phyloP scores from a whole-genome alignment of 2,797 vertebrate species.

The Delichon dasypus region DNA sequence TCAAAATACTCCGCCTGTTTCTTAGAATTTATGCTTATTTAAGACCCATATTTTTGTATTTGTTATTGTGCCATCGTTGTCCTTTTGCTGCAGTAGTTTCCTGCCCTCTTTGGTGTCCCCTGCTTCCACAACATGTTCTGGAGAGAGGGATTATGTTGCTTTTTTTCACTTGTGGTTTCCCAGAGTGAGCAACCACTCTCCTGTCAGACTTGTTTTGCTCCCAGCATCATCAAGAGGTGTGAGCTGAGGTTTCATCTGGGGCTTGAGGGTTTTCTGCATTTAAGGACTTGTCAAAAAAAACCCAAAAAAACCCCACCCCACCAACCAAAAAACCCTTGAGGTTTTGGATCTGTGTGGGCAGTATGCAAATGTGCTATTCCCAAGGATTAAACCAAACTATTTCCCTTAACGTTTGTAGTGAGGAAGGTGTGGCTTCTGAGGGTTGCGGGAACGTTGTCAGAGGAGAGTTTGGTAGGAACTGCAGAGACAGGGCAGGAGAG shows the following conservation, averaged over 20 bases:
- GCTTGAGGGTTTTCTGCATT: not conserved
- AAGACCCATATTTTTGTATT: not conserved
- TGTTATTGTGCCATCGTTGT: not conserved
- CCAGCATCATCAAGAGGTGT: not conserved
- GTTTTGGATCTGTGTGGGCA: not conserved
- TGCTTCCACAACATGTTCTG: accelerated
- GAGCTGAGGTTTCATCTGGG: not conserved
- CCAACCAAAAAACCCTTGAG: accelerated
- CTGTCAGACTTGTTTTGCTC: not conserved
- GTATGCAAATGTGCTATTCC: not conserved
- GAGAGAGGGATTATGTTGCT: accelerated
- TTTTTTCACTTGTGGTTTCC: not conserved
- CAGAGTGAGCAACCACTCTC: not conserved
- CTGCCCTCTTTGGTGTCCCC: not conserved
- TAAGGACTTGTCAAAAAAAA: not conserved
- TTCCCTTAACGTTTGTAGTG: not conserved
- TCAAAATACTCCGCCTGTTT: not conserved
- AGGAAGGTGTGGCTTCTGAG: not conserved
- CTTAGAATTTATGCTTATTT: not conserved
- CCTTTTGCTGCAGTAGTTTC: not conserved
- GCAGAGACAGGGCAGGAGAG: not conserved
- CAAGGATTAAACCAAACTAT: not conserved
- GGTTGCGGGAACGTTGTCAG: too few relatives aligned
- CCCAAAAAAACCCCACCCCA: too few relatives aligned
- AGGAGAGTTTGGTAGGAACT: not conserved